phyloP scores from a whole-genome alignment of 1,140 invertebrate species.

The Ctenoplectra terminalis region DNA sequence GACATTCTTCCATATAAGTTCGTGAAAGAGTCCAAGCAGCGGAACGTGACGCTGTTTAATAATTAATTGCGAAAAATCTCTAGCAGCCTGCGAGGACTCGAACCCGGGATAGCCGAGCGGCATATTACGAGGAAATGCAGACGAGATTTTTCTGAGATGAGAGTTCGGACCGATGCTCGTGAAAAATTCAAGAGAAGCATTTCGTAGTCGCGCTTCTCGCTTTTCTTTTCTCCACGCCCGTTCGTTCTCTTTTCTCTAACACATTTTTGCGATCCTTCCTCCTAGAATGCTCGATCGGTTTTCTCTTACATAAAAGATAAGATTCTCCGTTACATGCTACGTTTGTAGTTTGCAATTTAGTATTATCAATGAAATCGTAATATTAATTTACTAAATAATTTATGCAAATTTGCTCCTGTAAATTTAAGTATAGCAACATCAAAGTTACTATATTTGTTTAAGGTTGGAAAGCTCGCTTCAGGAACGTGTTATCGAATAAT shows the following conservation, averaged over 20 bases:
- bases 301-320: neutral
- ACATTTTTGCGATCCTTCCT: conserved; percentile 12
- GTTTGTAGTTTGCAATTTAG: neutral
- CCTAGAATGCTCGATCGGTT: neutral
- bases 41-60: conserved; percentile 37
- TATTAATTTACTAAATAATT: neutral
- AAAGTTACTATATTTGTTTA: no score
- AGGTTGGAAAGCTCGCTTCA: no score
- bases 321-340: neutral
- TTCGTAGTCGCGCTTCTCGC: conserved; percentile 27
- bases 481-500: no score
- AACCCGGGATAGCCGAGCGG: conserved; percentile 26
- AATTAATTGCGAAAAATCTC: conserved; percentile 49
- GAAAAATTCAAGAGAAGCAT: conserved; percentile 55
- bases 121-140: conserved; percentile 36
- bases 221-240: neutral
- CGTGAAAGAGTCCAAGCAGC: neutral
- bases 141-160: conserved; percentile 43
- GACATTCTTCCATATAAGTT: neutral
- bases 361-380: neutral
- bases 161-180: conserved; percentile 22
- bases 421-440: no score
- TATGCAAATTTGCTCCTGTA: neutral
- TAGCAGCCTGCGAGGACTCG: neutral
- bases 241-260: conserved; percentile 2